Base-by-base conservation (phyloP, 92 coral and sea anemone genomes). In the Zoanthus sociatus region DNA sequence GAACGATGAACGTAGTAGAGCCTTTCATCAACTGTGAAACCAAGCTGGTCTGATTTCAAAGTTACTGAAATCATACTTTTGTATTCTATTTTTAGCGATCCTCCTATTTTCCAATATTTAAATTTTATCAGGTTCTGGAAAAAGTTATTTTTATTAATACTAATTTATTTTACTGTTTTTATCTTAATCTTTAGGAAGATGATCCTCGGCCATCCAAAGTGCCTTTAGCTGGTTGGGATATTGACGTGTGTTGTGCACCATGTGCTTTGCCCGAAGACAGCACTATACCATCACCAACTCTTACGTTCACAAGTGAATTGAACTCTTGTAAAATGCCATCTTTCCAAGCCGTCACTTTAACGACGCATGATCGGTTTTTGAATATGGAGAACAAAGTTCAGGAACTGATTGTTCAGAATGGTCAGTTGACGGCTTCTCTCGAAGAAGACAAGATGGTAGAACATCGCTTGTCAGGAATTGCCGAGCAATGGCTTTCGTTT, bases 161-260 rank as follows among this genome's bases (percentile, higher is more conserved):
- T 37, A 37, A 4, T 37, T 37, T 37, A 4, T 37, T 37, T 37
- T 4, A 37, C 42, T 48, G 53, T 48, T 48, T 48, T 48, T 5
- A 6, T 44, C 9, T 47, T 33, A 33, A 17, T 5, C 12, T 73
- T 5, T 45, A 74, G 78, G 78, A 74, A 74, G 60, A 74, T 74
- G 58, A 74, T 47, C 78, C 26, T 20, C 60, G 54, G 9, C 12
- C 78, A 46, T 5, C 32, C 31, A 47, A 74, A 46, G 32, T 45
- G 12, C 78, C 78, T 15, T 45, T 74, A 44, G 55, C 32, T 11
- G 78, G 30, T 15, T 74, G 78, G 78, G 78, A 74, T 20, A 74
- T 74, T 74, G 58, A 74, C 9, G 60, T 74, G 5, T 45, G 46
- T 14, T 45, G 58, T n/a, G 78, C 78, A 47, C 78, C 78, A 46